Percentiles rank a stretch among this genome's conserved stretches.
These are phyloP conservation scores for Arion vulgaris DNA, from an alignment of 1,140 invertebrate species.

Conservation along the genomic window DNA sequence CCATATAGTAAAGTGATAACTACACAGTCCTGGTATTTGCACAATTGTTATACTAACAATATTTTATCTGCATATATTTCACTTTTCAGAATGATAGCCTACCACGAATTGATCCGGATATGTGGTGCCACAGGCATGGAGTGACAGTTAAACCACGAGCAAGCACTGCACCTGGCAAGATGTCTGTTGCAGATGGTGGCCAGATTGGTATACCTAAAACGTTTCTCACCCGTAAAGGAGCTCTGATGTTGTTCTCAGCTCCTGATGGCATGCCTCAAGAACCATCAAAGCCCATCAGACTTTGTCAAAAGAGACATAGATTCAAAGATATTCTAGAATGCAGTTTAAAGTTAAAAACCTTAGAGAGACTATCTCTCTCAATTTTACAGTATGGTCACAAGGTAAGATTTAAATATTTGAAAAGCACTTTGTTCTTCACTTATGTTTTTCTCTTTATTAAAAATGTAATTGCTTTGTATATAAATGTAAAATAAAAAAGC, in stretches of 20 bases:
- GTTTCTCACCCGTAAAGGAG: constrained; percentile 63
- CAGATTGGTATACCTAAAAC: constrained; percentile 64
- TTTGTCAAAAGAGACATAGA: constrained; percentile 32
- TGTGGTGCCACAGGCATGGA: constrained; percentile 58
- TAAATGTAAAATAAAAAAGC: no score
- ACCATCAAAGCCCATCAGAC: neutral
- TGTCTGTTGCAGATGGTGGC: constrained; percentile 41
- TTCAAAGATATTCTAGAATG: constrained; percentile 55
- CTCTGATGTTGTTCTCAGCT: constrained; percentile 63
- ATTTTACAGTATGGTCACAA: constrained; percentile 66
- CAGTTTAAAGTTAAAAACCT: constrained; percentile 60
- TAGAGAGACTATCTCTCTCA: constrained; percentile 62
- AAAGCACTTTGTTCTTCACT: no score
- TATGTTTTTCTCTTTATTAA: no score
- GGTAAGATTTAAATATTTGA: constrained; percentile 43
- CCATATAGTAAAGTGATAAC: no score
- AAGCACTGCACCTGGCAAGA: neutral
- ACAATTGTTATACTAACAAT: neutral
- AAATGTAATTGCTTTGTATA: no score
- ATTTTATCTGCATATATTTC: neutral
- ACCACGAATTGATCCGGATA: constrained; percentile 24
- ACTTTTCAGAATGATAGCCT: constrained; percentile 13
- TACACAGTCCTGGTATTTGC: no score
- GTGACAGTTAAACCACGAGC: constrained; percentile 53
- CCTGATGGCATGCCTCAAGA: constrained; percentile 53